Evolutionary conservation across 2,797 vertebrate genomes (phyloP), one percentile per base, ranked within the genome.

Genomic region (Hyperoplus immaculatus): DNA sequence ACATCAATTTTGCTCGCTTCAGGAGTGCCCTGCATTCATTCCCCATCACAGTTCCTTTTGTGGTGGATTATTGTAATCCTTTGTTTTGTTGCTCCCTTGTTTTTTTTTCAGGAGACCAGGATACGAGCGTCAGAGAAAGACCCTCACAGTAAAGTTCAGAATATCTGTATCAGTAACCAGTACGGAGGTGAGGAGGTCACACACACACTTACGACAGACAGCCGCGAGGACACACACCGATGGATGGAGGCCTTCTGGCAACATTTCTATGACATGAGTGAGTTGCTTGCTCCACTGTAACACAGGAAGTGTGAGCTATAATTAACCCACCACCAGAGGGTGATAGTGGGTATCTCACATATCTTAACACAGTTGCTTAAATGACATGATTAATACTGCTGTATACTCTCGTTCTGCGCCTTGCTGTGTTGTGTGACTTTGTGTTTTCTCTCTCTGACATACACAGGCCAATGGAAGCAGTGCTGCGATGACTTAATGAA

Each of bases 241-340:
- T 99, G 98, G 98, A 97, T 97, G 96, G 97, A 98, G 74, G 97
- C 97, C 5, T 97, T 98, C 75, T 97, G 97, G 96, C 98, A 99
- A 88, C 98, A 98, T 79, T 98, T 98, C 92, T 97, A 96, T 39
- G 97, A 99, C 85, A 96, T 98, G 97, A 98, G 98, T 99, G 88
- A 96, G 97, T 79, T 29, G 10, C n/a, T 36, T 55, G 11, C 46
- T 51, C 5, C 18, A 11, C 14, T 42, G 3, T 15, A 57, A 43
- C 15, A 54, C 2, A 61, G 18, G 11, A 8, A 39, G 39, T 21
- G 45, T 50, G 42, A 51, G 39, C 46, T 14, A 46, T 70, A 29
- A 39, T 65, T 36, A 62, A 47, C 6, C 21, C 43, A 9, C 36
- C 36, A 8, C 38, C 29, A 29, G 29, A 29, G 29, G 29, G 29